These are phyloP conservation scores for Phalacrocorax pelagicus DNA, from an alignment of 2,113 vertebrate species.

Conservation along the genomic window DNA sequence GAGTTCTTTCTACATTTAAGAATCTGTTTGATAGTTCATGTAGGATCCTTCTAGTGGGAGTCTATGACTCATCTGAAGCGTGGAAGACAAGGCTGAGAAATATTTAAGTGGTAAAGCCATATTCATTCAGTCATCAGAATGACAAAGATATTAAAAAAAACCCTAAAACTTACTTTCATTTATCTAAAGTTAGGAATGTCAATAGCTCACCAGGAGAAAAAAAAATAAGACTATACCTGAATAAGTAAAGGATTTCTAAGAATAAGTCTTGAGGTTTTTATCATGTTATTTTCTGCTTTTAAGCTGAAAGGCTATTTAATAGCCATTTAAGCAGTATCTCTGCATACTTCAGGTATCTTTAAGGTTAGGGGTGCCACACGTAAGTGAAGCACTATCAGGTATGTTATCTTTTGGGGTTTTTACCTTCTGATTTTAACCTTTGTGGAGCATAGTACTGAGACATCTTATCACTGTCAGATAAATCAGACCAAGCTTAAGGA, in stretches of 20 bases:
- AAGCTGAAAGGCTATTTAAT: neutral
- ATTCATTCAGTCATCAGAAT: neutral
- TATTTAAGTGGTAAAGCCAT: neutral
- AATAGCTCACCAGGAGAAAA: neutral
- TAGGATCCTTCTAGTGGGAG: neutral
- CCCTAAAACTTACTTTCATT: neutral
- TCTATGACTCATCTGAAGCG: neutral
- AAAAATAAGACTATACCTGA: neutral
- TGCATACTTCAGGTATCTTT: neutral
- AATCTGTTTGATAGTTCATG: neutral
- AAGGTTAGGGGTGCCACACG: neutral
- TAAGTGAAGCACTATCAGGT: neutral
- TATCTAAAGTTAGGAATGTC: neutral
- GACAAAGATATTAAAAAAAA: neutral
- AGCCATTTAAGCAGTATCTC: neutral
- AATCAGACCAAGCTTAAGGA: neutral
- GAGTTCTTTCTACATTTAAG: neutral
- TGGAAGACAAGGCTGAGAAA: neutral
- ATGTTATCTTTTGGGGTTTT: neutral
- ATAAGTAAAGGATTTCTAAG: neutral
- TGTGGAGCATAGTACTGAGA: neutral
- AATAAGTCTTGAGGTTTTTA: neutral
- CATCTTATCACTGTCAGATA: neutral
- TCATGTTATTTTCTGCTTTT: neutral
- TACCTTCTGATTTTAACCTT: neutral